phyloP scores from a whole-genome alignment of 2,888 invertebrate species.

The Stegana nigrithorax region DNA sequence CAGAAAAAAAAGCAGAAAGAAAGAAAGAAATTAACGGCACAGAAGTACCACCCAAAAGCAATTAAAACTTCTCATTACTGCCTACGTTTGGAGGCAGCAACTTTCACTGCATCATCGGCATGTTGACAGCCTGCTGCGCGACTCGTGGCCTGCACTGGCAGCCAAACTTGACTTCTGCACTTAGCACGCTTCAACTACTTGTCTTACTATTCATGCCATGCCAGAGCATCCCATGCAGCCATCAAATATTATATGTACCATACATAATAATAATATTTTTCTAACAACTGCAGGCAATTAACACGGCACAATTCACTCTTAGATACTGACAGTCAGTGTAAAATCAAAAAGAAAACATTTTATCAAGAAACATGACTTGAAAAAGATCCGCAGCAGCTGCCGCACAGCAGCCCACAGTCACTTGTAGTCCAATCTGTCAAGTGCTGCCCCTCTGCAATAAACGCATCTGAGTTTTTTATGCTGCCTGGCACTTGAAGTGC shows the following conservation, averaged over 20 bases:
- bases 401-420: constrained; percentile 38
- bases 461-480: constrained; percentile 23
- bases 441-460: too few relatives aligned
- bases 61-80: too few relatives aligned
- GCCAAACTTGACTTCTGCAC: constrained; percentile 38
- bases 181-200: constrained; percentile 29
- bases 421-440: constrained; percentile 57
- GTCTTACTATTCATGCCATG: too few relatives aligned
- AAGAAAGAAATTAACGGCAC: neutral
- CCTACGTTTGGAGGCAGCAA: constrained; percentile 40
- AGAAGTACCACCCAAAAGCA: neutral
- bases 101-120: constrained; percentile 53
- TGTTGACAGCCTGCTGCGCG: too few relatives aligned
- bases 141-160: constrained; percentile 50
- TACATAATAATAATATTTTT: constrained; percentile 57
- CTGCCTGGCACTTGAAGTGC: constrained; percentile 48
- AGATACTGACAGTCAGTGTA: too few relatives aligned
- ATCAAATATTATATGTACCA: constrained; percentile 35
- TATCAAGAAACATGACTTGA: constrained; percentile 53
- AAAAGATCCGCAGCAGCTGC: constrained; percentile 42
- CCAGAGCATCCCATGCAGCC: too few relatives aligned
- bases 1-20: too few relatives aligned
- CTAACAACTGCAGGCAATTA: constrained; percentile 59
- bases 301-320: neutral
- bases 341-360: constrained; percentile 32